Evolutionary conservation across 2,113 vertebrate species (phyloP).

Genomic region (Tautogolabrus adspersus): DNA sequence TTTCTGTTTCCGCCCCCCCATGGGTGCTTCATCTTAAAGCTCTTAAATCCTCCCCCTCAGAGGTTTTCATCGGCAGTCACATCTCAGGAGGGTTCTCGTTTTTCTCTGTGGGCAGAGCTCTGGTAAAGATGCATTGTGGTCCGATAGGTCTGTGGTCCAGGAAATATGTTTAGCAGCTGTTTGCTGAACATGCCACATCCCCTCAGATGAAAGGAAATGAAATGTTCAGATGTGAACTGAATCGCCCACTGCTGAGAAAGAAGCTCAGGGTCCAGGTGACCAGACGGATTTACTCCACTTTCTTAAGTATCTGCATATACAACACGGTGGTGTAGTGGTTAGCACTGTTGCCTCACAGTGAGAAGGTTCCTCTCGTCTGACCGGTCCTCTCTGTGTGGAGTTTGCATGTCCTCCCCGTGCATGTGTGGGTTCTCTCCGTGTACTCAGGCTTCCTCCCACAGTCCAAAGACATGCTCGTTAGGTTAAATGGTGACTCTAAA

Average conservation of each 20-base stretch:
- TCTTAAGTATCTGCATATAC: too few species aligned
- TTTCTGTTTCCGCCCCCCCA: not conserved
- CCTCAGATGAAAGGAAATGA: conserved; percentile 68
- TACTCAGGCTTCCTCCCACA: too few species aligned
- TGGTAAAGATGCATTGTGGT: conserved; percentile 36
- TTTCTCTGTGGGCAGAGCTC: conserved; percentile 38
- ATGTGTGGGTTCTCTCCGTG: too few species aligned
- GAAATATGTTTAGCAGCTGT: conserved; percentile 81
- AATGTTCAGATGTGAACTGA: conserved; percentile 69
- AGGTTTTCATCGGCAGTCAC: not conserved
- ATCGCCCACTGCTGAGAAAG: conserved; percentile 8
- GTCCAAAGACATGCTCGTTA: too few species aligned
- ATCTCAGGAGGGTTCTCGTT: not conserved
- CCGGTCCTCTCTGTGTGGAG: too few species aligned
- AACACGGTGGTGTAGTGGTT: too few species aligned
- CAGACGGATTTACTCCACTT: not conserved
- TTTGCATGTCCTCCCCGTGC: too few species aligned
- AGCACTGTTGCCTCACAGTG: too few species aligned
- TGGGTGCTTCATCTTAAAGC: conserved; percentile 5
- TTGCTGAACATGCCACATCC: conserved; percentile 33
- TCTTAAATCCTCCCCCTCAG: not conserved
- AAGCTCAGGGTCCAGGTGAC: conserved; percentile 21
- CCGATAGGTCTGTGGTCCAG: conserved; percentile 41
- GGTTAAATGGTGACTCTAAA: too few species aligned
- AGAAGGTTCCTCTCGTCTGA: too few species aligned